These are phyloP conservation scores for Gymnogyps californianus DNA, from an alignment of 2,113 vertebrate species.

Conservation along the genomic window DNA sequence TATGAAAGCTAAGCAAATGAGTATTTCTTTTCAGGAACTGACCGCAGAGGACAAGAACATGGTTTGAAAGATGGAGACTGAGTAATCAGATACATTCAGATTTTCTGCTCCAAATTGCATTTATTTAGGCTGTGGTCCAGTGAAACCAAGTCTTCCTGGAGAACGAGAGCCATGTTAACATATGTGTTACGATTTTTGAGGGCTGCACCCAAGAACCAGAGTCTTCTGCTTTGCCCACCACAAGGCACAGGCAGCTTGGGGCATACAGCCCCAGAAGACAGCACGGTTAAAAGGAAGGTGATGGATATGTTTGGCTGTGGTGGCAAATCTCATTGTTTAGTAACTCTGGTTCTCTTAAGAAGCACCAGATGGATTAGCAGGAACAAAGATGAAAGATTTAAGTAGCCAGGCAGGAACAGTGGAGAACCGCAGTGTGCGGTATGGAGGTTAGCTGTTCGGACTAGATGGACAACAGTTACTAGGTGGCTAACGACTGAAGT, in stretches of 20 bases:
- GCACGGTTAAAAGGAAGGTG: neutral
- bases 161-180: neutral
- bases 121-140: neutral
- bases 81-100: neutral
- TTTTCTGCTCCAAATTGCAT: neutral
- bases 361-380: neutral
- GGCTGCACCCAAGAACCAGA: neutral
- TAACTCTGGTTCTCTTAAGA: neutral
- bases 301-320: neutral
- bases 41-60: neutral
- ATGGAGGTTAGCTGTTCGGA: neutral
- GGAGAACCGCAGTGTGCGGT: rapidly evolving
- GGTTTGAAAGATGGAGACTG: neutral
- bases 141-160: neutral
- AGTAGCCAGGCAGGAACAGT: neutral
- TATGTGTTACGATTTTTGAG: neutral
- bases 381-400: neutral
- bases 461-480: neutral
- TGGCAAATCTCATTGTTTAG: neutral
- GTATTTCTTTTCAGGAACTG: neutral
- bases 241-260: neutral
- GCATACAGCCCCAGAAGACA: neutral
- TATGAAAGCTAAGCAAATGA: neutral
- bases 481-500: neutral
- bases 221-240: neutral